These are phyloP conservation scores for Sturnus vulgaris DNA, from an alignment of 2,113 vertebrate species.

Conservation along the genomic window DNA sequence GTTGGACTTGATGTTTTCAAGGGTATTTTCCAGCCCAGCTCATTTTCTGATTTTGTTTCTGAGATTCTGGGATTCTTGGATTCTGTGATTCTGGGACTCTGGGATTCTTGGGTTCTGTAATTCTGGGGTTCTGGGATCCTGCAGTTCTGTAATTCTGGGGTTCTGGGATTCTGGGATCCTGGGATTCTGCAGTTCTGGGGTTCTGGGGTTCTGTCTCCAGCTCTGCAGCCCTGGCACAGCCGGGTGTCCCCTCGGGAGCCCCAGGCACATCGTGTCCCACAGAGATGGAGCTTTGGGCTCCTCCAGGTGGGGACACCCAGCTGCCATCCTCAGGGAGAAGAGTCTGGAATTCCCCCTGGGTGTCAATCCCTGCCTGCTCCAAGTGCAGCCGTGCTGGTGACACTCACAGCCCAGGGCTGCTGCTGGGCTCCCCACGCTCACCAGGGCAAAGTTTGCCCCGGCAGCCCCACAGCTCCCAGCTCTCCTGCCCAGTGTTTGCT, in stretches of 20 bases:
- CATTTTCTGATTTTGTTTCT: too few relatives aligned
- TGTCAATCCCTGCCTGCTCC: background rate
- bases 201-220: background rate
- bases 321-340: background rate
- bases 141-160: too few relatives aligned
- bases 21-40: background rate
- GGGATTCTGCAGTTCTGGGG: too few relatives aligned
- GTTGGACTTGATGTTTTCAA: background rate
- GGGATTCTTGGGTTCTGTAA: background rate
- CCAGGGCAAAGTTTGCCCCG: background rate
- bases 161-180: background rate
- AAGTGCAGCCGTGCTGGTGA: background rate
- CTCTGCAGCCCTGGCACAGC: background rate
- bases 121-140: background rate
- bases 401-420: background rate
- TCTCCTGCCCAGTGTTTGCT: background rate
- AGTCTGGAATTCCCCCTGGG: background rate
- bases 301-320: accelerated
- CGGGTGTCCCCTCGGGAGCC: accelerated
- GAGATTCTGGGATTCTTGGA: too few relatives aligned
- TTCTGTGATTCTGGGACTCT: too few relatives aligned
- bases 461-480: background rate
- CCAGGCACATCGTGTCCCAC: accelerated
- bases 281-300: background rate
- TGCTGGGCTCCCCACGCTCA: background rate